These are phyloP conservation scores for human (Homo sapiens) DNA, from an alignment of 2,113 vertebrate species.

Conservation along the genomic window DNA sequence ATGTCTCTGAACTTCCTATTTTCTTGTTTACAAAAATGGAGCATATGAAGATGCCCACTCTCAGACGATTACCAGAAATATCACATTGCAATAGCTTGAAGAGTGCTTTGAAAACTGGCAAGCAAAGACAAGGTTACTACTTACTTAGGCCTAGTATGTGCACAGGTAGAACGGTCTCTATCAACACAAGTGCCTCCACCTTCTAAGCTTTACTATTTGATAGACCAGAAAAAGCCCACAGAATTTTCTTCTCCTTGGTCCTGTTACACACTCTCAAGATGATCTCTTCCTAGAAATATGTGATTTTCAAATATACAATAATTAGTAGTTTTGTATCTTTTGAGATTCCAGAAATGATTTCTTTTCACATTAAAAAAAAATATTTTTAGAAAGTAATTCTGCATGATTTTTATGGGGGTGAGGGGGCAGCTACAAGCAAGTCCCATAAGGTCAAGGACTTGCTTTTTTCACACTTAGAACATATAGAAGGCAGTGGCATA, in stretches of 20 bases:
- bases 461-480: not conserved
- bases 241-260: not conserved
- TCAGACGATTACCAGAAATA: not conserved
- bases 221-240: too few relatives aligned
- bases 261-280: not conserved
- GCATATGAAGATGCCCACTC: fast-evolving
- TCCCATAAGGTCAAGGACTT: not conserved
- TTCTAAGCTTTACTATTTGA: not conserved
- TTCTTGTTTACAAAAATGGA: not conserved
- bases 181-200: not conserved
- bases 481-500: not conserved
- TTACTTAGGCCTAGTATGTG: not conserved
- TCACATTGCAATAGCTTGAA: not conserved
- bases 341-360: not conserved
- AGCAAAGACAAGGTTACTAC: not conserved
- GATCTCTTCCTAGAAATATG: not conserved
- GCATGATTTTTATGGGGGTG: too few relatives aligned
- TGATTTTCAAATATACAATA: not conserved
- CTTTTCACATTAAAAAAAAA: not conserved
- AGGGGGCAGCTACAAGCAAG: not conserved
- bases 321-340: not conserved
- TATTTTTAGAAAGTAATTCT: not conserved
- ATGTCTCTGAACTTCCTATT: not conserved
- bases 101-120: not conserved
- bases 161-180: not conserved